Base-by-base conservation (phyloP, 2,113 vertebrate genomes). In the Ciconia boyciana region DNA sequence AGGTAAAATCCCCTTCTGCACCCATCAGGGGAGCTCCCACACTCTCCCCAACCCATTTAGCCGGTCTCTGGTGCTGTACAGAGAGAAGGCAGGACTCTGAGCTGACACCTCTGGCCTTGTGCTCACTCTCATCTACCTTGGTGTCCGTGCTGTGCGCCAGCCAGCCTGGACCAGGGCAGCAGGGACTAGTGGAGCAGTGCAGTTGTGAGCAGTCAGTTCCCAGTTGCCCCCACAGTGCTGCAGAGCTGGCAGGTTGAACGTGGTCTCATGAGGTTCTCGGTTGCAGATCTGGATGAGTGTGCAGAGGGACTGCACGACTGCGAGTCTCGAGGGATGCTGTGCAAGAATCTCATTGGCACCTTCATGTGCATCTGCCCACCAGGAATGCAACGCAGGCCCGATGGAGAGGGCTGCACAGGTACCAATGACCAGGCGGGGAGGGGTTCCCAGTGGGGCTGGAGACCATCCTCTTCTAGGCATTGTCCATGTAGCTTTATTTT, bases 301-400 rank as follows among this genome's bases (percentile, higher is more conserved):
- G 97, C 97, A 0, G 99, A 99, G 31, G 98, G 98, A 7, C 93
- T 98, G 68, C 99, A 99, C 19, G 98, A 99, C 98, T 99, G 99
- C 5, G 98, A 98, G 28, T 98, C 98, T 34, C 98, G 97, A 44
- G 99, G 99, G 52, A 99, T 99, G 99, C 98, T 98, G 79, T 99
- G 99, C 91, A 99, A 99, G 97, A 99, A 99, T 91, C 98, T 99
- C 80, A 99, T 99, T 0, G 99, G 99, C 51, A 99, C 99, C 91
- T 99, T 99, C 89, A 97, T 98, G 96, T 99, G 99, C 74, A 98
- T 99, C 98, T 99, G 99, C 71, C 99, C 99, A 0, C 98, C 97
- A 0, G 99, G 99, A 32, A 99, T 99, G 98, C 98, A 98, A 74
- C 98, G 98, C 41, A 94, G 98, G 46, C 99, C 98, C 0, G 98